Evolutionary conservation across 2,888 invertebrate genomes (phyloP).

Genomic region (Phorcus lineatus): DNA sequence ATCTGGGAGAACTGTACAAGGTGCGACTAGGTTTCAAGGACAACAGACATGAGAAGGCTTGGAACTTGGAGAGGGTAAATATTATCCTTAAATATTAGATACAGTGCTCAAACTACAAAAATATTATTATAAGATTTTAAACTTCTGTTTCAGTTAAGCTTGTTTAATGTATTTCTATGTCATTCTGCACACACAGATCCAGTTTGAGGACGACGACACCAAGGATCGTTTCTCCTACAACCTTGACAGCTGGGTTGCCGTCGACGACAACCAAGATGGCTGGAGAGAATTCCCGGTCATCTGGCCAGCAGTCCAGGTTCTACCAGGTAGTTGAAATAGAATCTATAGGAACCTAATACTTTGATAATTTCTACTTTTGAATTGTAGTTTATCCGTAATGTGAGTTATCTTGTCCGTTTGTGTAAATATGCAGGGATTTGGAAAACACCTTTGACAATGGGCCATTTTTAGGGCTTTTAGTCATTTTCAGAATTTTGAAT

Average conservation of each 20-base stretch:
- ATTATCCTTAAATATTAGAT: not conserved
- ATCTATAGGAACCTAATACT: too few relatives aligned
- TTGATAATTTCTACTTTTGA: too few relatives aligned
- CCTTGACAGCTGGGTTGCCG: conserved; percentile 54
- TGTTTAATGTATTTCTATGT: not conserved
- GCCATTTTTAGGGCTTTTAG: too few relatives aligned
- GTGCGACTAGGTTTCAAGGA: conserved; percentile 67
- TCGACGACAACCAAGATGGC: conserved; percentile 64
- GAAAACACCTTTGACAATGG: too few relatives aligned
- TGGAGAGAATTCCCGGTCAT: conserved; percentile 67
- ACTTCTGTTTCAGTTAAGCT: too few relatives aligned
- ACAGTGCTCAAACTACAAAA: not conserved
- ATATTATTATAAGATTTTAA: too few relatives aligned
- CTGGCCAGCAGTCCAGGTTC: conserved; percentile 63
- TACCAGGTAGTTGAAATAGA: conserved; percentile 47
- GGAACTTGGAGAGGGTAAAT: conserved; percentile 63
- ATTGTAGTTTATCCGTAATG: too few relatives aligned
- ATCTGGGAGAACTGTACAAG: conserved; percentile 68
- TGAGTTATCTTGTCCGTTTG: too few relatives aligned
- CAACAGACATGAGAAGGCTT: conserved; percentile 53
- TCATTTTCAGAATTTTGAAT: too few relatives aligned
- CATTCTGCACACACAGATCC: conserved; percentile 45
- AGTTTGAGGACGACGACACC: conserved; percentile 61
- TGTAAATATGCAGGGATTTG: too few relatives aligned
- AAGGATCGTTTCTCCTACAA: conserved; percentile 59